These are phyloP conservation scores for Ladona fulva DNA, from an alignment of 1,140 invertebrate genomes.

Conservation along the genomic window DNA sequence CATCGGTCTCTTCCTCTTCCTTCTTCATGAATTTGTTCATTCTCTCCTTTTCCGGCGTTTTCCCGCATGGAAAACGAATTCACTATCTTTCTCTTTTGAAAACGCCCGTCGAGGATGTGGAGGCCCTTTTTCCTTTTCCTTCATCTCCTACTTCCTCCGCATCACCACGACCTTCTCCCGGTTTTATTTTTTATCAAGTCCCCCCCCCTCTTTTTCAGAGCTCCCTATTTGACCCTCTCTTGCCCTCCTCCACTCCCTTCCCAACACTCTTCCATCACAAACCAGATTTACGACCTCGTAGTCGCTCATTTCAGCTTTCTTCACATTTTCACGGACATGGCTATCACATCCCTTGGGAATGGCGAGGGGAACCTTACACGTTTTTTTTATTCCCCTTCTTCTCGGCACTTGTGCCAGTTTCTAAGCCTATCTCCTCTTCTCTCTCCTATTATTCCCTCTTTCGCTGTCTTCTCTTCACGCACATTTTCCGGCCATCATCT, in stretches of 20 bases:
- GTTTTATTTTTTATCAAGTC: neutral
- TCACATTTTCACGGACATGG: neutral
- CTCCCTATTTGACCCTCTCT: too few relatives aligned
- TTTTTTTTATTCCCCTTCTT: neutral
- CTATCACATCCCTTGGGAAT: neutral
- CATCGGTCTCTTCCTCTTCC: too few relatives aligned
- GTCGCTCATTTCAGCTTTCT: neutral
- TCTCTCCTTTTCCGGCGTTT: too few relatives aligned
- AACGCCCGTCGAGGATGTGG: too few relatives aligned
- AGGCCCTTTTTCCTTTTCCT: too few relatives aligned
- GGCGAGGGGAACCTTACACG: neutral
- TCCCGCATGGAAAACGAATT: too few relatives aligned
- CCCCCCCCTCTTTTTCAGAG: neutral
- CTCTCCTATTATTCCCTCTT: neutral
- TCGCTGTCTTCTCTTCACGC: neutral
- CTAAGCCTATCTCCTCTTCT: neutral
- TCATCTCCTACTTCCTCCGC: too few relatives aligned
- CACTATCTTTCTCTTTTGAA: too few relatives aligned
- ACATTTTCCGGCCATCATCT: too few relatives aligned
- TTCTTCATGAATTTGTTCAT: too few relatives aligned
- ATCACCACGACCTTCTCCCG: too few relatives aligned
- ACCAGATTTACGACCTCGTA: neutral
- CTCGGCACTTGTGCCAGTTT: neutral
- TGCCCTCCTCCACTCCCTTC: neutral
- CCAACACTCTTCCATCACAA: neutral